Base-by-base conservation (phyloP, 1,140 invertebrate species). In the Pseudomyrmex cubaensis region DNA sequence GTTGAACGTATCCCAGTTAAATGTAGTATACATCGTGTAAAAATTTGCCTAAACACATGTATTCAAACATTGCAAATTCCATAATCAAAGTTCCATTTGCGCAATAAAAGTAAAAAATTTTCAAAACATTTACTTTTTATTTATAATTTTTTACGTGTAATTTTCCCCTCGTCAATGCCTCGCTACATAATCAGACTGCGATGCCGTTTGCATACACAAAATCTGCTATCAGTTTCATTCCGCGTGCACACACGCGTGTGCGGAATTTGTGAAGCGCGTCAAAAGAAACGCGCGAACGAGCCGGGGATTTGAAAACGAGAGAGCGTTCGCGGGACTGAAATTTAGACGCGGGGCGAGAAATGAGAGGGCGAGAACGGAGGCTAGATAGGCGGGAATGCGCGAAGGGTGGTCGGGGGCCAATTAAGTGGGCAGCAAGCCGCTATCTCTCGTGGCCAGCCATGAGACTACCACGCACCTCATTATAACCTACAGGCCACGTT, bases 381-480 rank as follows among this genome's bases (percentile, higher is more conserved):
- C 17, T 20, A 22, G 66, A 64, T 80, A 76, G 83, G 54, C 83
- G 85, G 78, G 62, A 89, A 78, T 70, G 85, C 77, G 85, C 80
- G 73, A 83, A 83, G 83, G 86, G 88, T 56, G 74, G 89, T 89
- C 61, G 89, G 76, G 35, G 89, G 87, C 85, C 89, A 91, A 91
- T 92, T 91, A 92, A 91, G 87, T 87, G 90, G 83, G 85, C 89
- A 87, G 82, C 82, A 63, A 67, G 75, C 78, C 84, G 89, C 90
- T 91, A 92, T 92, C 90, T 91, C 87, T 86, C 86, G 84, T 85
- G 86, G 82, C 86, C 91, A 92, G 90, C 84, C 85, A 87, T 88
- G 87, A 85, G 89, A 90, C 89, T 88, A 87, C 83, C 86, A 90
- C 87, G 90, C 91, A 90, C 85, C 91, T 91, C 90, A 92, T 92